These are phyloP conservation scores for Haliclona indistincta DNA, from an alignment of 37 sponge, comb jelly and placozoan species.

Conservation along the genomic window DNA sequence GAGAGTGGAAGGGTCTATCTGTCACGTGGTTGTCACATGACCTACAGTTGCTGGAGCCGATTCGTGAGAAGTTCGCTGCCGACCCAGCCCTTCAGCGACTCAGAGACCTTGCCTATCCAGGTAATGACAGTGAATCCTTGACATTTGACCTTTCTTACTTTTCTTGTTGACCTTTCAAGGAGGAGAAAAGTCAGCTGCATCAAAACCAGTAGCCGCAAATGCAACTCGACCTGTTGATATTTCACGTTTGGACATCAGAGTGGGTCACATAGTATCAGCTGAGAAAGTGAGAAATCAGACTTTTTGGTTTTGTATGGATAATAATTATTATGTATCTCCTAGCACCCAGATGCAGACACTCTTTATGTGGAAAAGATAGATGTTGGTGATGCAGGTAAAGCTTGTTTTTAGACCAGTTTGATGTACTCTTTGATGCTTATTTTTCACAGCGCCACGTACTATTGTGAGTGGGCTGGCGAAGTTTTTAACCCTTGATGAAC, in stretches of 20 bases:
- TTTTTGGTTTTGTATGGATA: background rate
- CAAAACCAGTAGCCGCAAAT: slow-evolving; percentile 12
- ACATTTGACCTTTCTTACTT: background rate
- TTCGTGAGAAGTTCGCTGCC: slow-evolving; percentile 70
- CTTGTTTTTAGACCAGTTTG: background rate
- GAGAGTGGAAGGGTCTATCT: background rate
- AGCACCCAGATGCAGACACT: slow-evolving; percentile 90
- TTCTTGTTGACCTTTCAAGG: background rate
- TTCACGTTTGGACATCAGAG: slow-evolving; percentile 84
- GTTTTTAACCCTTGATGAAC: slow-evolving; percentile 63
- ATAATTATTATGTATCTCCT: background rate
- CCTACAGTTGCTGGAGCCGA: slow-evolving; percentile 76
- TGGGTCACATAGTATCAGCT: slow-evolving; percentile 67
- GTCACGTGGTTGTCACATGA: background rate
- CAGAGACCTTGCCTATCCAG: slow-evolving; percentile 72
- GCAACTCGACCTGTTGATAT: slow-evolving; percentile 67
- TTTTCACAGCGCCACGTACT: slow-evolving; percentile 55
- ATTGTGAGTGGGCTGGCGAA: slow-evolving; percentile 93
- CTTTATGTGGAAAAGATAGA: slow-evolving; percentile 87
- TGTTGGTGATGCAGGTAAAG: slow-evolving; percentile 77
- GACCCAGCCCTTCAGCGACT: slow-evolving; percentile 66
- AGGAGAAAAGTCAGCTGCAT: background rate
- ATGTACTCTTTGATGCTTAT: no score
- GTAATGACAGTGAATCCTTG: slow-evolving; percentile 24
- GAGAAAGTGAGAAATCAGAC: slow-evolving; percentile 77